These are phyloP conservation scores for Cotesia glomerata DNA, from an alignment of 1,140 invertebrate genomes.

Conservation along the genomic window DNA sequence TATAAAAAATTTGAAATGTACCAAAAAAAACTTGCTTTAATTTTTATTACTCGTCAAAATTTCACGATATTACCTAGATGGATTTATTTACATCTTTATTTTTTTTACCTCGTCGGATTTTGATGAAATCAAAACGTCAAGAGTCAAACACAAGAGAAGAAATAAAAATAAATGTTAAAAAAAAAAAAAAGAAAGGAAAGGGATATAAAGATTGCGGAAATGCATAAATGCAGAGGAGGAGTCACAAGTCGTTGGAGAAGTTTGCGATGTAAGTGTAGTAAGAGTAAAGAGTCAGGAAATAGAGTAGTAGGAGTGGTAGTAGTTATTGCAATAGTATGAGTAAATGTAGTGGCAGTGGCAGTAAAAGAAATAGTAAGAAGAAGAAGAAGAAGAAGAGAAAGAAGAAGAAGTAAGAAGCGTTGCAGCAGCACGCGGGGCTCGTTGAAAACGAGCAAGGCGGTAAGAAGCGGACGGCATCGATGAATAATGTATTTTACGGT, in stretches of 20 bases:
- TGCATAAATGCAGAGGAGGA: slow-evolving; percentile 24
- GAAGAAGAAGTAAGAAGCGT: slow-evolving; percentile 7
- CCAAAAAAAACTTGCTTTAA: too few relatives aligned
- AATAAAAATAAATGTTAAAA: not conserved
- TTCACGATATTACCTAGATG: too few relatives aligned
- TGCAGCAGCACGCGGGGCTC: not conserved
- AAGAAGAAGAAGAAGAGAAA: not conserved
- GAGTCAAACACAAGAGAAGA: not conserved
- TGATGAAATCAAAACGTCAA: not conserved
- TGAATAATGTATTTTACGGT: slow-evolving; percentile 32
- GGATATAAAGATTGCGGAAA: slow-evolving; percentile 7
- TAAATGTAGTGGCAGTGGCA: too few relatives aligned
- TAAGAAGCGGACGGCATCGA: slow-evolving; percentile 26
- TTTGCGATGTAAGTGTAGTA: slow-evolving; percentile 15
- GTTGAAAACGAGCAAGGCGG: slow-evolving; percentile 24
- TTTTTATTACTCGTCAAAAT: too few relatives aligned
- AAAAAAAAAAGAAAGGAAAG: not conserved
- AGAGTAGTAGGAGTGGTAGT: not conserved
- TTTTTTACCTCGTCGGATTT: too few relatives aligned
- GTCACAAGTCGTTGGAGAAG: slow-evolving; percentile 5
- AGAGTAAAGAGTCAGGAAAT: not conserved
- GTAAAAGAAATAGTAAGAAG: too few relatives aligned
- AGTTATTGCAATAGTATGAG: too few relatives aligned
- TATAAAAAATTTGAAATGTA: too few relatives aligned
- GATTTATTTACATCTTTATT: too few relatives aligned